Conservation (phyloP, 2,113 vertebrate genomes). For the Tetrax tetrax region DNA sequence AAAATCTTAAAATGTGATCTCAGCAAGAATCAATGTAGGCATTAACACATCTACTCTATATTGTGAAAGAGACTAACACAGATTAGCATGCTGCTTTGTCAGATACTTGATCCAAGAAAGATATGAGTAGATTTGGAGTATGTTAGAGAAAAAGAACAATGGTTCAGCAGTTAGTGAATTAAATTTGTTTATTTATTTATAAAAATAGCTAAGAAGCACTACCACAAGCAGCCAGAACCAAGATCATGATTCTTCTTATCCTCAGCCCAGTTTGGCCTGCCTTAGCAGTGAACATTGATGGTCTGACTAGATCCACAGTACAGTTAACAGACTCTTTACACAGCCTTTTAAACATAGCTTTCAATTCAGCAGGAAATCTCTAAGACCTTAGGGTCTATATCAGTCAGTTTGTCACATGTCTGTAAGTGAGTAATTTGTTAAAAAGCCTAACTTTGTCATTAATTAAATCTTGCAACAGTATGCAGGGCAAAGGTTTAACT, state of each 20-base stretch:
- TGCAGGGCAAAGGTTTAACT: not conserved
- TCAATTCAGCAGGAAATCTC: not conserved
- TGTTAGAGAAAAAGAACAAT: not conserved
- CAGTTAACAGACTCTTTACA: not conserved
- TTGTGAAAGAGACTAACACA: not conserved
- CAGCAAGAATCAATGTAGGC: not conserved
- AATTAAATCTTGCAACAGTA: not conserved
- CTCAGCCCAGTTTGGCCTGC: not conserved
- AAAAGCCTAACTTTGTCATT: not conserved
- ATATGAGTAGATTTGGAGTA: not conserved
- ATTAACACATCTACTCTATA: not conserved
- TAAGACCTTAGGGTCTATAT: not conserved
- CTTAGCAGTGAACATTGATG: not conserved
- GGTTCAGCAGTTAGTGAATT: not conserved
- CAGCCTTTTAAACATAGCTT: not conserved
- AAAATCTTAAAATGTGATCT: not conserved
- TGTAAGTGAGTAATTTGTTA: not conserved
- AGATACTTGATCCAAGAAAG: not conserved
- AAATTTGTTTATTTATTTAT: not conserved
- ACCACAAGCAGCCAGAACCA: not conserved
- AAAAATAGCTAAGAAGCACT: not conserved
- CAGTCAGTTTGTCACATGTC: not conserved
- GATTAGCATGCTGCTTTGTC: not conserved
- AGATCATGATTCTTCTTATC: not conserved
- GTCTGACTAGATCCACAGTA: not conserved